Conservation (phyloP, 2,797 vertebrate species). For the Anisognathus igniventris region DNA sequence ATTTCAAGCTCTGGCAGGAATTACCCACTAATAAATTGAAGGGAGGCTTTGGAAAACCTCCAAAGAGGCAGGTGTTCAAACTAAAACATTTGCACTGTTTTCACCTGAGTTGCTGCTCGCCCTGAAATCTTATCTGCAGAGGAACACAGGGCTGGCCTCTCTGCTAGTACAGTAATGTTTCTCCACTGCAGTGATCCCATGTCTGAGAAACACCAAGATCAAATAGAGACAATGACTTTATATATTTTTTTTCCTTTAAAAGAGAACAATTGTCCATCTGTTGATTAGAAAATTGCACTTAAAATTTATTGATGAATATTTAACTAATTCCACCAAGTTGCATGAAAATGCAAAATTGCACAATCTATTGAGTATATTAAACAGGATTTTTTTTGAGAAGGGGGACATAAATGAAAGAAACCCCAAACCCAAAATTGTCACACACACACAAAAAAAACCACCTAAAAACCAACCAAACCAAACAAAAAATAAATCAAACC, state of each 20-base stretch:
- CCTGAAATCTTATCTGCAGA: background rate
- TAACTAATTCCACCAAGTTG: background rate
- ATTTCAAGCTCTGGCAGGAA: slow-evolving; percentile 29
- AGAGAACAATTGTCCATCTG: background rate
- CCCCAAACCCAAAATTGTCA: background rate
- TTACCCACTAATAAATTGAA: slow-evolving; percentile 8
- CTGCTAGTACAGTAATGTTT: rapidly evolving
- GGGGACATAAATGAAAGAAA: background rate
- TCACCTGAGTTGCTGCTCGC: background rate
- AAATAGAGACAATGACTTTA: background rate
- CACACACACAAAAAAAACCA: rapidly evolving
- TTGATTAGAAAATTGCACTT: background rate
- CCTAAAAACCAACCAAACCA: background rate
- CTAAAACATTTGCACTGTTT: background rate
- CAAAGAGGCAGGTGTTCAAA: slow-evolving; percentile 42
- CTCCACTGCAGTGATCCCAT: background rate
- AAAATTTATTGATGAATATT: background rate
- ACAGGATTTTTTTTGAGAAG: background rate
- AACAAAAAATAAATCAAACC: background rate
- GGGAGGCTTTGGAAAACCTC: slow-evolving; percentile 26
- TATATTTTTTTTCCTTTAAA: background rate
- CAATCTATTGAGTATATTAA: background rate
- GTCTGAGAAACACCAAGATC: background rate
- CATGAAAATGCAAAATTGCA: background rate
- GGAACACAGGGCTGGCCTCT: rapidly evolving